These are phyloP conservation scores for Onychomys arenicola DNA, from an alignment of 2,797 vertebrate species.

Conservation along the genomic window DNA sequence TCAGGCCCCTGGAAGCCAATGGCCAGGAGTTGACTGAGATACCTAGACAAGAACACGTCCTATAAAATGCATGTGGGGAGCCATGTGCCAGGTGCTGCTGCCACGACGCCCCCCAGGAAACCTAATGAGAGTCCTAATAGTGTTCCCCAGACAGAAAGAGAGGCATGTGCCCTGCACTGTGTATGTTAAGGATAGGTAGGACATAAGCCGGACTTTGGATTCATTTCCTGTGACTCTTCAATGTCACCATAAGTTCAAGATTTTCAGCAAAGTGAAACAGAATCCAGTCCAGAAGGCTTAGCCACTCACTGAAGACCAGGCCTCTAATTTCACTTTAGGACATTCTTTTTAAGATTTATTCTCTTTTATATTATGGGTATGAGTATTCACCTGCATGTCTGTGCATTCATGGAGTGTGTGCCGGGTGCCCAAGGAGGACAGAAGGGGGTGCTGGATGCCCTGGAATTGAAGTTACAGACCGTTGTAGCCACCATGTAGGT, in stretches of 20 bases:
- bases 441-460: neutral
- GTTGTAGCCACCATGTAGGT: neutral
- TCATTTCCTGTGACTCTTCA: conserved; percentile 30
- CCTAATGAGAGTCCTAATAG: neutral
- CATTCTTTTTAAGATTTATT: neutral
- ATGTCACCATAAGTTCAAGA: neutral
- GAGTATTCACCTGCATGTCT: neutral
- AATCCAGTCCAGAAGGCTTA: conserved; percentile 15
- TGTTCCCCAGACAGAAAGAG: neutral
- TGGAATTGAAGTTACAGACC: neutral
- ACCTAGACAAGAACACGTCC: neutral
- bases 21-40: neutral
- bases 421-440: neutral
- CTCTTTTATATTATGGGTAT: neutral
- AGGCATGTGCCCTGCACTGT: neutral
- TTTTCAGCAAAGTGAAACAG: conserved; percentile 13
- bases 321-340: conserved; percentile 46
- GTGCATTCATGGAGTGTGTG: neutral
- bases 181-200: neutral
- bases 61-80: neutral
- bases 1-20: neutral
- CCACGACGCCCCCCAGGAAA: neutral
- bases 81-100: neutral
- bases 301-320: neutral
- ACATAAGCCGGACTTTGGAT: neutral